Conservation (phyloP, 2,888 invertebrate genomes). For the Melanophora roralis region DNA sequence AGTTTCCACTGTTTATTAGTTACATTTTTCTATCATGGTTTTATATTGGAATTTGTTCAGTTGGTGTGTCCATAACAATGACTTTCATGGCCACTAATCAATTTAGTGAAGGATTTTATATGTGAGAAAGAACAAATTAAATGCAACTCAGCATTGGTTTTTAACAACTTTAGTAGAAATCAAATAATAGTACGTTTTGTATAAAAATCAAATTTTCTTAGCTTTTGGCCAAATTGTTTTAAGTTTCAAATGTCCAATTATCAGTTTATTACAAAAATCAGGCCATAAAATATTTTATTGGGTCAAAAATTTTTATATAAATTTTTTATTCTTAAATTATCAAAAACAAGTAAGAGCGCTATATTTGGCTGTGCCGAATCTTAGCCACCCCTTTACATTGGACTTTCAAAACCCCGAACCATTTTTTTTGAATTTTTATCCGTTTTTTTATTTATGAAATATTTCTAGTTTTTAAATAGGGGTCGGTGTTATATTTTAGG, state of each 20-base stretch:
- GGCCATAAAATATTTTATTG: no score
- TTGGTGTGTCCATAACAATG: not conserved
- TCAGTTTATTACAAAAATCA: conserved; percentile 13
- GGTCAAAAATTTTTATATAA: no score
- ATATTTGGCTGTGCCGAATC: no score
- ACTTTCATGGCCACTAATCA: conserved; percentile 22
- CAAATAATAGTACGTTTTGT: not conserved
- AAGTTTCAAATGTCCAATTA: not conserved
- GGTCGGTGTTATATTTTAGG: no score
- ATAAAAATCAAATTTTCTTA: not conserved
- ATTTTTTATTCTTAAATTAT: no score
- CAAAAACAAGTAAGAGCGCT: no score
- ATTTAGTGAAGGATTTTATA: conserved; percentile 25
- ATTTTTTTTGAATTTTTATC: no score
- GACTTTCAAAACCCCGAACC: no score
- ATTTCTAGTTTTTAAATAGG: no score
- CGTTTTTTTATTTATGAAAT: no score
- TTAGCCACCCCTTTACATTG: no score
- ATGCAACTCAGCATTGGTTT: not conserved
- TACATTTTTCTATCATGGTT: not conserved
- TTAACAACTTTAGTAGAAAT: not conserved
- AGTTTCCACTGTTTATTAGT: not conserved
- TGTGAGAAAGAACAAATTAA: not conserved
- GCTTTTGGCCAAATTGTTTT: not conserved
- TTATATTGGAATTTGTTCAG: not conserved